Percentiles rank a stretch among this genome's conserved stretches.
These are phyloP conservation scores for Drosophila sordidapex DNA, from an alignment of 2,888 invertebrate species.

Conservation along the genomic window DNA sequence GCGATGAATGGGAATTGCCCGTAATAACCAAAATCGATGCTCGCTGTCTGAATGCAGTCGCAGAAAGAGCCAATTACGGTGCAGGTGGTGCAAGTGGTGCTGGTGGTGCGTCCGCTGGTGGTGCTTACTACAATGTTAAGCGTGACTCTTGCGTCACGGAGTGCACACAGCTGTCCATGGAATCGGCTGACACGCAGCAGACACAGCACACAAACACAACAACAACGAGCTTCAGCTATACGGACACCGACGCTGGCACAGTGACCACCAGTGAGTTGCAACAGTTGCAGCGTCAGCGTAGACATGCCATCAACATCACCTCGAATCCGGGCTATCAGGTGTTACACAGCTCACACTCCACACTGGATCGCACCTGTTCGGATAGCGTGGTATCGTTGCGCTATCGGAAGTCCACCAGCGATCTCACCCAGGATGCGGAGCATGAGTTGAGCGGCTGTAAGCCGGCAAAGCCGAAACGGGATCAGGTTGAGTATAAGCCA, in stretches of 20 bases:
- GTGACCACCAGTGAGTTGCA: conserved; percentile 23
- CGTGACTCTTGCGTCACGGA: conserved; percentile 84
- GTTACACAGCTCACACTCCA: conserved; percentile 84
- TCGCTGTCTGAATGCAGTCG: conserved; percentile 64
- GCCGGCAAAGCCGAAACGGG: conserved; percentile 59
- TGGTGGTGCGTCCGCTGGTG: conserved; percentile 41
- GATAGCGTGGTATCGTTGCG: conserved; percentile 85
- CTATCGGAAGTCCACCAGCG: conserved; percentile 91
- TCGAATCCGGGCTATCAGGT: conserved; percentile 85
- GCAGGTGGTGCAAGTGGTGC: conserved; percentile 37
- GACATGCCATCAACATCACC: conserved; percentile 85
- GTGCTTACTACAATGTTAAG: conserved; percentile 71
- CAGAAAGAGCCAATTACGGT: conserved; percentile 23
- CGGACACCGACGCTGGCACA: conserved; percentile 59
- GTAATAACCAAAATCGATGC: conserved; percentile 71
- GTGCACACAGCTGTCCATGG: conserved; percentile 83
- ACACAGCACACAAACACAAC: conserved; percentile 79
- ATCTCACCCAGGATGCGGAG: conserved; percentile 86
- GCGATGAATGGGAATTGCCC: conserved; percentile 80
- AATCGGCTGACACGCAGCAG: conserved; percentile 78
- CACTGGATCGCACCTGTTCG: conserved; percentile 84
- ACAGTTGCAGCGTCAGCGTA: conserved; percentile 65
- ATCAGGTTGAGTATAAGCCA: conserved; percentile 83
- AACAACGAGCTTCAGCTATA: conserved; percentile 82
- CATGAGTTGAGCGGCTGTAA: conserved; percentile 69